A percentile compares a stretch with the other conserved stretches of the same genome.
Conservation (phyloP, 2,113 vertebrate genomes). For the Ctenomys sociabilis region DNA sequence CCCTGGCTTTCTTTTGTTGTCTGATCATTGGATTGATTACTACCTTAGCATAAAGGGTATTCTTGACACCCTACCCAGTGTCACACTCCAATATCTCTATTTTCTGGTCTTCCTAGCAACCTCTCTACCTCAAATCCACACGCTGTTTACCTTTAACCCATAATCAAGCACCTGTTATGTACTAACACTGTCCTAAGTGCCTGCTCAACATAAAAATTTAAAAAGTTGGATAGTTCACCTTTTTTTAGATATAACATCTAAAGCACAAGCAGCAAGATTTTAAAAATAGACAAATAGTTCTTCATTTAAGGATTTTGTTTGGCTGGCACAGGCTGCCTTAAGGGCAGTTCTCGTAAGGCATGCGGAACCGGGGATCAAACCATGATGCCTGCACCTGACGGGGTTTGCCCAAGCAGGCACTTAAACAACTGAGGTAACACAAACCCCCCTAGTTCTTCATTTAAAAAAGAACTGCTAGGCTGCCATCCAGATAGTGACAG, state of each 20-base stretch:
- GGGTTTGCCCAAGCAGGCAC: too few species aligned
- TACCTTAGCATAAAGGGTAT: neutral
- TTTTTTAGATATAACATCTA: neutral
- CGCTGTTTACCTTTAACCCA: neutral
- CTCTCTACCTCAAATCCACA: neutral
- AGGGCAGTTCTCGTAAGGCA: too few species aligned
- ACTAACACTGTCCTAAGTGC: neutral
- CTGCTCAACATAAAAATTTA: too few species aligned
- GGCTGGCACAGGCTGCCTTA: too few species aligned
- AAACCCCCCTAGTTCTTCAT: neutral
- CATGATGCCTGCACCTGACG: too few species aligned
- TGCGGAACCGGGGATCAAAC: too few species aligned
- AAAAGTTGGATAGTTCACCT: neutral
- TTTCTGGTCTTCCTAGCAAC: neutral
- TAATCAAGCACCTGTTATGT: neutral
- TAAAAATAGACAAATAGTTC: neutral
- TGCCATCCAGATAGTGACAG: constrained; percentile 3
- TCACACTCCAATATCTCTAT: neutral
- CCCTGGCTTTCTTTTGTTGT: neutral
- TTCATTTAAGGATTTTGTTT: neutral
- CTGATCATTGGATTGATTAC: neutral
- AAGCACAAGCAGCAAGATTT: neutral
- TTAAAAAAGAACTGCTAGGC: neutral
- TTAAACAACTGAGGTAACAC: too few species aligned
- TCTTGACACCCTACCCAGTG: neutral